Evolutionary conservation across 1,140 invertebrate species (phyloP), one percentile per base, ranked within the genome.

Genomic region (Drosophila serrata): DNA sequence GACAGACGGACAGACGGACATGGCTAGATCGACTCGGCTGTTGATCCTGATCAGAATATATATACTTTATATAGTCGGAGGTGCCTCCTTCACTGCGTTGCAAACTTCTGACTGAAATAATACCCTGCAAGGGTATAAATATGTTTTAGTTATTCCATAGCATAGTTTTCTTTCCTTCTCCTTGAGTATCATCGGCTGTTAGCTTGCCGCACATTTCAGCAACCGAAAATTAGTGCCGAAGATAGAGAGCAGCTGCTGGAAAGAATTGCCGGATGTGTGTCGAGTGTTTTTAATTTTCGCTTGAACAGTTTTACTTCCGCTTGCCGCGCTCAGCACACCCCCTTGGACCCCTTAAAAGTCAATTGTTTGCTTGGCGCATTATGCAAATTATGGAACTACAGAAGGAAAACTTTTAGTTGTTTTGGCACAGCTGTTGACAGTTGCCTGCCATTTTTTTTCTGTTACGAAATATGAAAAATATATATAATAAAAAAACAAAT

Each of bases 301-400:
- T 72, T 59, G 43, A 73, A 57, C 69, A 72, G 43, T 40, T 72
- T 67, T 40, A 15, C 31, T 72, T 58, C 65, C 42, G 19, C 24
- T n/a, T n/a, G n/a, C n/a, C n/a, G n/a, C n/a, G n/a, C n/a, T n/a
- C n/a, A n/a, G n/a, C n/a, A n/a, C n/a, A n/a, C n/a, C 48, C 53
- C 39, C 56, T 15, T 4, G 46, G 13, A 13, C 46, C 27, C 67
- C 42, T 13, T 31, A 60, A 61, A 61, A 64, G 61, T 59, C 69
- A 72, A 73, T 72, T 70, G 69, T 73, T 73, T 73, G 69, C 55
- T 72, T 49, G 69, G 69, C 53, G 69, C 69, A 73, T 73, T 73
- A 73, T 73, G 69, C 69, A 73, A 73, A 73, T 73, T 73, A 59
- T 73, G 68, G 27, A 72, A 73, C 69, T 73, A 73, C 69, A 72